Evolutionary conservation across 2,797 vertebrate genomes (phyloP), one percentile per base, ranked within the genome.

Genomic region (Phylloscopus collybita): DNA sequence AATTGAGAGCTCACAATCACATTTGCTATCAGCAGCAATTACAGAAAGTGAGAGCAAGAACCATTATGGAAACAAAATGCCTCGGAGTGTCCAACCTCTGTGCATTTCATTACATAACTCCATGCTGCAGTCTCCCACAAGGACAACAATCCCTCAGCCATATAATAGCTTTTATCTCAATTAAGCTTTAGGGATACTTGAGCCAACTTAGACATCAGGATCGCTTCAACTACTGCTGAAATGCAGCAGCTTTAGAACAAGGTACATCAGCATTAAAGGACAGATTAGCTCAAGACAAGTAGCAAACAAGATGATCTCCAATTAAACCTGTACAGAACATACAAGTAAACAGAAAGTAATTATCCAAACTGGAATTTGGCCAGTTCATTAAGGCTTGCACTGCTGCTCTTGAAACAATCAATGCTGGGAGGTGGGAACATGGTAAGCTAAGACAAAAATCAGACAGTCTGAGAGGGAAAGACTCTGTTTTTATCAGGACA

Each of bases 281-380:
- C 0, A 80, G 45, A 93, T 87, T 61, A 86, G 66, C 57, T 67
- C 64, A 84, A 54, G 56, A 56, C 38, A 80, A 57, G 86, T 6
- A 93, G 51, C 7, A 19, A 95, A 90, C 62, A 85, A 89, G 76
- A 80, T 64, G 21, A 72, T 87, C 64, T 76, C 57, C 34, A 89
- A 45, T 90, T 90, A 93, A 82, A 82, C 49, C 80, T 60, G 34
- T 21, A 84, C 0, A 88, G 71, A 38, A 36, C 53, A 64, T 15
- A 25, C 6, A 76, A 88, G 53, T 38, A 90, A 85, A 73, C 60
- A 80, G 73, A 79, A 96, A 95, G 61, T 71, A 90, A 96, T 85
- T 85, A 93, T 30, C 78, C 74, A 76, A 71, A 76, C 36, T 71
- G 91, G 74, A 82, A 67, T 86, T 22, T 61, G 50, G 88, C 74